Conservation (phyloP, 2,797 vertebrate species). For the Cossypha heuglini region DNA sequence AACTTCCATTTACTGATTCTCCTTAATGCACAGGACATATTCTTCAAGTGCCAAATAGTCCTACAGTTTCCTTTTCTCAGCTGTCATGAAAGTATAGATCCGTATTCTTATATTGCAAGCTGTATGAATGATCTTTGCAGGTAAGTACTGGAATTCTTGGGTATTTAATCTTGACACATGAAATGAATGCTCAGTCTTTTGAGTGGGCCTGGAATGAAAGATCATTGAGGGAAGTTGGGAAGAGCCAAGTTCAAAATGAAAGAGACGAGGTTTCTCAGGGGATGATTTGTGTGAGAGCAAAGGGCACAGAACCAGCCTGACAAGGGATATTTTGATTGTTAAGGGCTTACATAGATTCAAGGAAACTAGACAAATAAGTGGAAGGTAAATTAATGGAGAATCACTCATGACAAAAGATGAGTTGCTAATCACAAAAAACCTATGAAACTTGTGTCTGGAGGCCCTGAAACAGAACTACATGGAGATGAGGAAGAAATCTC, state of each 20-base stretch:
- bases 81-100: conserved; percentile 96
- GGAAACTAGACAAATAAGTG: not conserved
- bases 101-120: conserved; percentile 95
- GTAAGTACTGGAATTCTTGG: conserved; percentile 77
- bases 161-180: not conserved
- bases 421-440: not conserved
- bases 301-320: not conserved
- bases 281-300: not conserved
- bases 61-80: conserved; percentile 96
- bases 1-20: not conserved
- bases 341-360: not conserved
- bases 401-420: not conserved
- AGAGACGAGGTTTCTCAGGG: not conserved
- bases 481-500: not conserved
- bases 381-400: not conserved
- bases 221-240: not conserved
- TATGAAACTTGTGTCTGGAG: not conserved
- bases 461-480: not conserved
- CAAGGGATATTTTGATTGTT: not conserved
- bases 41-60: conserved; percentile 95
- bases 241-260: not conserved
- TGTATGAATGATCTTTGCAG: conserved; percentile 96
- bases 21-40: conserved; percentile 83
- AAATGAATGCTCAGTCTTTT: not conserved
- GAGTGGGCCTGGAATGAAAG: not conserved